Evolutionary conservation across 1,140 invertebrate species (phyloP).

Genomic region (Procambarus virginalis): DNA sequence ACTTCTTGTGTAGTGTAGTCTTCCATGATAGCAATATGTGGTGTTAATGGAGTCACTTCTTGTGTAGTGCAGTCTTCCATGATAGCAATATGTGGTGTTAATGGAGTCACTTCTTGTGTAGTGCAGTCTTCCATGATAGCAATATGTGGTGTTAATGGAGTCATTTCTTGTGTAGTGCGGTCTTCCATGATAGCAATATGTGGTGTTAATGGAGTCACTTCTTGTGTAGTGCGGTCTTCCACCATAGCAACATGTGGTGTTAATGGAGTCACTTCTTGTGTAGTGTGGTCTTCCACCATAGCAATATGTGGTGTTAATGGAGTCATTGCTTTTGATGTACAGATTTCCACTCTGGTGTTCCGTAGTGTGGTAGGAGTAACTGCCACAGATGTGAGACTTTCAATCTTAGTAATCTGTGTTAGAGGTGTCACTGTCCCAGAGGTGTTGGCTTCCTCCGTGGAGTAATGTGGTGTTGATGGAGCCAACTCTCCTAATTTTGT

Average conservation of each 20-base stretch:
- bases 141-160: conserved; percentile 11
- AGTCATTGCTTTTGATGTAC: not conserved
- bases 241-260: too few relatives aligned
- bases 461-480: not conserved
- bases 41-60: not conserved
- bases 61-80: not conserved
- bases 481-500: too few relatives aligned
- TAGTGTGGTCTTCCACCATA: not conserved
- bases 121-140: not conserved
- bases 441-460: too few relatives aligned
- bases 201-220: too few relatives aligned
- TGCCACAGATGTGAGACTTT: too few relatives aligned
- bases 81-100: not conserved
- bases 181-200: not conserved
- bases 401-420: not conserved
- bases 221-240: too few relatives aligned
- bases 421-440: not conserved
- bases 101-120: not conserved
- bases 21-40: too few relatives aligned
- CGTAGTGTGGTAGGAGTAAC: too few relatives aligned
- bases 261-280: not conserved
- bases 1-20: not conserved
- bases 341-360: too few relatives aligned
- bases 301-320: not conserved
- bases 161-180: not conserved